Evolutionary conservation across 92 coral and sea anemone genomes (phyloP), one percentile per base, ranked within the genome.

Genomic region (Phymanthus crucifer): DNA sequence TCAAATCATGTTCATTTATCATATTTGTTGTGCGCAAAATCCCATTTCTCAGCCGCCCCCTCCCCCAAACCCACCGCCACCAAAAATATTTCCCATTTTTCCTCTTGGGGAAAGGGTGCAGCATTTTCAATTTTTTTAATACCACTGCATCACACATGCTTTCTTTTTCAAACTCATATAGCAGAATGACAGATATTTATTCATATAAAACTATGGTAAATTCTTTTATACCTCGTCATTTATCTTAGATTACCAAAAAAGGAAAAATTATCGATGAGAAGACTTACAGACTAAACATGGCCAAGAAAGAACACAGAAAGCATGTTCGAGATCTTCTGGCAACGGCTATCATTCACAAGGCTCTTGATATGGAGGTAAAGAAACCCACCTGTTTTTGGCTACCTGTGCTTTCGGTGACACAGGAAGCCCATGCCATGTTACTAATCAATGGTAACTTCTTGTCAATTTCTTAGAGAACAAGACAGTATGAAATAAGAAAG

Each of bases 261-360:
- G 99, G 99, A 40, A 75, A 79, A 46, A 87, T 95, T 48, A 87
- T 95, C 27, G 97, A 93, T 72, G 97, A 95, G 75, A 95, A 92
- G 74, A 95, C 99, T 0, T 95, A 95, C 88, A 67, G 99, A 75
- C 85, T 95, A 24, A 90, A 85, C 76, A 93, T 95, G 99, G 97
- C 99, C 47, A 95, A 95, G 83, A 93, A 93, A 76, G 99, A 95
- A 46, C 99, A 95, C 54, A 84, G 91, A 71, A 93, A 93, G 35
- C 99, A 95, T 88, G 99, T 95, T 34, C 76, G 99, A 77, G 99
- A 95, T 72, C 92, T 95, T 37, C 71, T 95, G 34, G 99, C 97
- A 69, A 95, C 99, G 18, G 99, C 99, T 0, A 95, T 95, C 71
- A 94, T 95, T 12, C 99, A 95, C 92, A 95, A 95, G 79, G 97